phyloP scores from a whole-genome alignment of 2,888 invertebrate species.

The Augiades crinisus region DNA sequence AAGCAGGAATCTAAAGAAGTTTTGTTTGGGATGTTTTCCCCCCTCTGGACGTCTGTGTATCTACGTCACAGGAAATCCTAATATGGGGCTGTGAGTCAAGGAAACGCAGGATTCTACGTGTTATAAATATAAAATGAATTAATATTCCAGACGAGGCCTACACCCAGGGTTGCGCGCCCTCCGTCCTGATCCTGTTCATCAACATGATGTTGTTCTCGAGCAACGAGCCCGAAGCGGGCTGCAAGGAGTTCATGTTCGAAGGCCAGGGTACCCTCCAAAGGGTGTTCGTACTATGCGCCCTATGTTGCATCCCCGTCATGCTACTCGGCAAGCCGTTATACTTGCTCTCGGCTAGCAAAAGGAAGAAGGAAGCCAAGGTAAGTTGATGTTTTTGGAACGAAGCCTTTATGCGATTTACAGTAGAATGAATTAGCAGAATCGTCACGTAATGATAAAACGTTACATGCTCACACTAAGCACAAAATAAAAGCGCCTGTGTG shows the following conservation, averaged over 20 bases:
- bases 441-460: too few relatives aligned
- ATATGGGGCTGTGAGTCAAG: too few relatives aligned
- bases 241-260: conserved; percentile 85
- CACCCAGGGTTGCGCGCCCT: conserved; percentile 90
- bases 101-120: too few relatives aligned
- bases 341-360: conserved; percentile 76
- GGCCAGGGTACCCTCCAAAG: conserved; percentile 87
- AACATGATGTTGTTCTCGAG: conserved; percentile 97
- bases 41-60: too few relatives aligned
- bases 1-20: too few relatives aligned
- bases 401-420: too few relatives aligned
- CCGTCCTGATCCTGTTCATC: conserved; percentile 98
- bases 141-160: conserved; percentile 54
- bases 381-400: too few relatives aligned
- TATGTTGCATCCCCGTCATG: conserved; percentile 97
- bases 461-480: too few relatives aligned
- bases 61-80: too few relatives aligned
- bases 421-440: too few relatives aligned
- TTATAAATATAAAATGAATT: not conserved
- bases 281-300: conserved; percentile 87
- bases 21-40: too few relatives aligned
- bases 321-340: conserved; percentile 94
- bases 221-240: conserved; percentile 61
- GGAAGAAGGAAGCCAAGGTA: conserved; percentile 58
- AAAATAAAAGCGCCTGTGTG: too few relatives aligned